A percentile compares a stretch with the other conserved stretches of the same genome.
Conservation (phyloP, 2,888 invertebrate genomes). For the Oegoconia quadripuncta region DNA sequence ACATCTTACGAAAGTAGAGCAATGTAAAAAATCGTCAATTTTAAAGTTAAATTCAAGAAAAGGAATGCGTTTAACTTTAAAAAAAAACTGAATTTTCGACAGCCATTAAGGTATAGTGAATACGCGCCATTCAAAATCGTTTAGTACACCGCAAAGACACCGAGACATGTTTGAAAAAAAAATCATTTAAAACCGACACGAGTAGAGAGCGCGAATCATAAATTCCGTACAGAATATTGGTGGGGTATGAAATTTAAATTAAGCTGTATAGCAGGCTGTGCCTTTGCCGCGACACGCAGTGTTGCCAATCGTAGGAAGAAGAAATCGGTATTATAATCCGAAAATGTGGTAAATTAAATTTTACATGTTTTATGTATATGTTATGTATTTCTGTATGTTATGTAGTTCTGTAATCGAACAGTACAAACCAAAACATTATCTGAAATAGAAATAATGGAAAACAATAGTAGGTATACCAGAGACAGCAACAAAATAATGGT, state of each 20-base stretch:
- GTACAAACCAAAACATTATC: no score
- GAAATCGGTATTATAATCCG: no score
- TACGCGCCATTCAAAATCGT: conserved; percentile 22
- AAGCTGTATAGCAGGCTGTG: conserved; percentile 37
- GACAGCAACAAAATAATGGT: no score
- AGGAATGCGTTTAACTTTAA: conserved; percentile 7
- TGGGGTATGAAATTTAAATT: conserved; percentile 50
- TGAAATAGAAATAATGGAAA: no score
- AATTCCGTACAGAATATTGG: conserved; percentile 33
- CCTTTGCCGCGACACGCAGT: conserved; percentile 30
- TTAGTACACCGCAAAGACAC: conserved; percentile 13
- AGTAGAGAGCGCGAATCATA: conserved; percentile 20
- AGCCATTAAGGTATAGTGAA: conserved; percentile 1
- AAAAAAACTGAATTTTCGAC: background rate
- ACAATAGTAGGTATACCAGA: no score
- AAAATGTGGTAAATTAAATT: no score
- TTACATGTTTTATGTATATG: no score
- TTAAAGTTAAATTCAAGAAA: background rate
- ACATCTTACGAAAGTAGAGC: conserved; percentile 37
- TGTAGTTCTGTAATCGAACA: no score
- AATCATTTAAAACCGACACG: conserved; percentile 14
- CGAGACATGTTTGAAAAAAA: conserved; percentile 6
- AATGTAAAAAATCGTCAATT: conserved; percentile 5
- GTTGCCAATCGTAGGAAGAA: no score
- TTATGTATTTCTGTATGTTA: no score